Percentiles rank a stretch among this genome's conserved stretches.
phyloP scores from a whole-genome alignment of 2,888 invertebrate genomes.

The Dicroscelio sp. region DNA sequence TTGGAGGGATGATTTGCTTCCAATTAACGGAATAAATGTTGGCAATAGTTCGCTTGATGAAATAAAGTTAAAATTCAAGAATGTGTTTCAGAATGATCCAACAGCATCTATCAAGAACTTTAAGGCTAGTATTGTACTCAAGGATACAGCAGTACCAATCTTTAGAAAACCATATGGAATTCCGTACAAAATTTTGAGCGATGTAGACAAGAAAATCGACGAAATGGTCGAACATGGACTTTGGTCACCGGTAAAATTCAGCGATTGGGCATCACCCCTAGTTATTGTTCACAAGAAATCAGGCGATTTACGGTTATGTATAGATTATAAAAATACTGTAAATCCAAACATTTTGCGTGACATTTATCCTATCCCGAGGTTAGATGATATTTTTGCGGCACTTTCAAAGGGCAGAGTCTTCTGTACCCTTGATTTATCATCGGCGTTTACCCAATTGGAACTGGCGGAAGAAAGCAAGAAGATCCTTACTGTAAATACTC shows the following conservation, averaged over 20 bases:
- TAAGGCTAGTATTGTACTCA: constrained; percentile 46
- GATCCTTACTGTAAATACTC: constrained; percentile 32
- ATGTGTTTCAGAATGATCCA: constrained; percentile 6
- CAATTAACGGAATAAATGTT: background rate
- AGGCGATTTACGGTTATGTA: constrained; percentile 38
- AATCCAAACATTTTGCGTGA: constrained; percentile 36
- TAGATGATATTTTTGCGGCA: constrained; percentile 52
- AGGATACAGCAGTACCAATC: constrained; percentile 41
- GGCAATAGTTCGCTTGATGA: background rate
- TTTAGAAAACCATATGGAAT: constrained; percentile 64
- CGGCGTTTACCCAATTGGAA: constrained; percentile 70
- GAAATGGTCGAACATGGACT: constrained; percentile 28
- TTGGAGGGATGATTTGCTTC: constrained; percentile 51
- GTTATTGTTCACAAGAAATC: constrained; percentile 52
- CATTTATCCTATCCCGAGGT: constrained; percentile 49
- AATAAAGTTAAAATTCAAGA: constrained; percentile 26
- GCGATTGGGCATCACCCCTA: constrained; percentile 62
- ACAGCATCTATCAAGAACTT: constrained; percentile 4
- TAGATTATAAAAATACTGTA: constrained; percentile 58
- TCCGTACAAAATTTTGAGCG: constrained; percentile 46
- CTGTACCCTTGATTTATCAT: constrained; percentile 41
- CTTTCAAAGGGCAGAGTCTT: constrained; percentile 56
- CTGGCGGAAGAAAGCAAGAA: constrained; percentile 44
- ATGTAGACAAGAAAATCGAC: constrained; percentile 50
- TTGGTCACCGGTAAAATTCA: constrained; percentile 47